phyloP scores from a whole-genome alignment of 1,140 invertebrate species.

The Plutomurus gul region DNA sequence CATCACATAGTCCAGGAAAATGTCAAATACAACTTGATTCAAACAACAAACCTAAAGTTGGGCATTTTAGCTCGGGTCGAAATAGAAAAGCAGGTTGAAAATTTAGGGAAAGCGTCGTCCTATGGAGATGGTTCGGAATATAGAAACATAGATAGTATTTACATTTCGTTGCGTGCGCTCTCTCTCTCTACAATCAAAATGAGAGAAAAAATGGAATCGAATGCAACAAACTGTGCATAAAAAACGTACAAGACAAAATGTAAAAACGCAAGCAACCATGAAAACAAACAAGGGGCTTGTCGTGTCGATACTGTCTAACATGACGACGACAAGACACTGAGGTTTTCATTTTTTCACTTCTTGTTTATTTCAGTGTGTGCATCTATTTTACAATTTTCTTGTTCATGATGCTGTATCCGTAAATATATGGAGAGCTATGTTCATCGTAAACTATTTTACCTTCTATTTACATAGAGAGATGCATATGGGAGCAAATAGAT shows the following conservation, averaged over 20 bases:
- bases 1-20: constrained; percentile 38
- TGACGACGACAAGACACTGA: constrained; percentile 11
- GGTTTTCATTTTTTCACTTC: constrained; percentile 25
- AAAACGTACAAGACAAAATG: not conserved
- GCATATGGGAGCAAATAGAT: too few relatives aligned
- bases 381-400: too few relatives aligned
- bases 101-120: not conserved
- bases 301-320: constrained; percentile 20
- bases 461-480: too few relatives aligned
- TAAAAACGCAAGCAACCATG: constrained; percentile 9
- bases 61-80: constrained; percentile 8
- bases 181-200: not conserved
- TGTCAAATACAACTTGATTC: constrained; percentile 30
- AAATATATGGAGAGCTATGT: too few relatives aligned
- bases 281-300: constrained; percentile 5
- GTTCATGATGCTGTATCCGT: too few relatives aligned
- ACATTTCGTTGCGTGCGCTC: too few relatives aligned
- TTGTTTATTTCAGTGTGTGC: constrained; percentile 6
- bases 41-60: constrained; percentile 6
- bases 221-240: constrained; percentile 7
- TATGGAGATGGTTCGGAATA: too few relatives aligned
- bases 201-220: constrained; percentile 1
- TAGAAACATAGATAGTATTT: too few relatives aligned
- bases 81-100: not conserved
- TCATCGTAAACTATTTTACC: too few relatives aligned